phyloP scores from a whole-genome alignment of 2,797 vertebrate genomes.

The Scolopax rusticola region DNA sequence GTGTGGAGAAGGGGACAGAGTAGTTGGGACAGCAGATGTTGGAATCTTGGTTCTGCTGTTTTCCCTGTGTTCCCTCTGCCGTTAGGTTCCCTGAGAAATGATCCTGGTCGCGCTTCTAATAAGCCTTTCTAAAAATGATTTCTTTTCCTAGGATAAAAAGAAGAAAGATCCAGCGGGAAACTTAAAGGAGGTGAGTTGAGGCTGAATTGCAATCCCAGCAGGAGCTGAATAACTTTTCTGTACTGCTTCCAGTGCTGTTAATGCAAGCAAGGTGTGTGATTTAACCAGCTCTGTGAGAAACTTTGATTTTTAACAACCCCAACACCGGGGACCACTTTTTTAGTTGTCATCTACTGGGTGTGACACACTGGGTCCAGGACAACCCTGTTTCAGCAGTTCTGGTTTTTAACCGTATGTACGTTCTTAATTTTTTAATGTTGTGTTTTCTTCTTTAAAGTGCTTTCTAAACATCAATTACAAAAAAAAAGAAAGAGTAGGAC shows the following conservation, averaged over 20 bases:
- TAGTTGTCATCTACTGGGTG: background rate
- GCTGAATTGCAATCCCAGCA: background rate
- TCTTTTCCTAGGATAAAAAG: slow-evolving; percentile 76
- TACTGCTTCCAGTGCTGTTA: background rate
- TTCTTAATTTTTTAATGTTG: background rate
- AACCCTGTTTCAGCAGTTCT: fast-evolving
- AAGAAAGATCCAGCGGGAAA: slow-evolving; percentile 60
- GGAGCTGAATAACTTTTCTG: background rate
- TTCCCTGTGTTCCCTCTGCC: background rate
- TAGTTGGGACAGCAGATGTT: background rate
- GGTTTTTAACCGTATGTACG: fast-evolving
- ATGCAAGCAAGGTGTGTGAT: background rate
- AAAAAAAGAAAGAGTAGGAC: background rate
- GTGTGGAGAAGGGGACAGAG: background rate
- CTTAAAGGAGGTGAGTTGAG: slow-evolving; percentile 84
- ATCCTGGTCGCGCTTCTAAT: background rate
- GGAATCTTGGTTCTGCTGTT: background rate
- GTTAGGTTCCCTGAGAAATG: background rate
- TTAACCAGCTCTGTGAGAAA: background rate
- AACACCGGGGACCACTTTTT: fast-evolving
- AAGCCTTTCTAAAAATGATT: background rate
- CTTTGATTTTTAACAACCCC: background rate
- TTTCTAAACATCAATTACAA: background rate
- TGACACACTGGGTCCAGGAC: background rate
- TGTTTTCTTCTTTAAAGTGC: background rate